These are phyloP conservation scores for Argynnis bischoffii DNA, from an alignment of 2,888 invertebrate genomes.

Conservation along the genomic window DNA sequence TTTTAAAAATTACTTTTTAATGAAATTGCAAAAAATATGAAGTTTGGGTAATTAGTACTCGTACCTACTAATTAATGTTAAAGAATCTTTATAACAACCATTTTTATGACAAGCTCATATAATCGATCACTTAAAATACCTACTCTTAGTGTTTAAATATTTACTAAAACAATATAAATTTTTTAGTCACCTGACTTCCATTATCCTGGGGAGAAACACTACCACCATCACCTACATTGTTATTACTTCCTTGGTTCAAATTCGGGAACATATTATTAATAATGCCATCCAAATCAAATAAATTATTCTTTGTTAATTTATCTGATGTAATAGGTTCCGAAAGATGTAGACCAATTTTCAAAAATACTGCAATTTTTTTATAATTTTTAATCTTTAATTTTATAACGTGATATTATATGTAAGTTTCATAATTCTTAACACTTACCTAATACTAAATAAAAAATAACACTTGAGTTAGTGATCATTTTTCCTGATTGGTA, in stretches of 20 bases:
- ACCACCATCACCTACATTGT: not conserved
- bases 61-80: not conserved
- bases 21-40: not conserved
- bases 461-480: not conserved
- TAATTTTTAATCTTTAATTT: not conserved
- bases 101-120: not conserved
- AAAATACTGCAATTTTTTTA: slow-evolving; percentile 4
- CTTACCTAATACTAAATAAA: slow-evolving; percentile 8
- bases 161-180: no score
- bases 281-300: slow-evolving; percentile 16
- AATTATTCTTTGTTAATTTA: slow-evolving; percentile 3
- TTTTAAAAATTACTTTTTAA: slow-evolving; percentile 6
- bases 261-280: slow-evolving; percentile 21
- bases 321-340: not conserved
- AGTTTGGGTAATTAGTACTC: not conserved
- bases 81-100: not conserved
- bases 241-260: slow-evolving; percentile 9
- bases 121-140: no score
- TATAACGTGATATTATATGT: not conserved
- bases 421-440: not conserved
- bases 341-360: not conserved
- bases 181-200: slow-evolving; percentile 6
- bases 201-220: not conserved
- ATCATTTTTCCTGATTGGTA: not conserved
- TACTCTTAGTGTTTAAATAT: no score